Evolutionary conservation across 2,888 invertebrate species (phyloP).

Genomic region (Formica aserva): DNA sequence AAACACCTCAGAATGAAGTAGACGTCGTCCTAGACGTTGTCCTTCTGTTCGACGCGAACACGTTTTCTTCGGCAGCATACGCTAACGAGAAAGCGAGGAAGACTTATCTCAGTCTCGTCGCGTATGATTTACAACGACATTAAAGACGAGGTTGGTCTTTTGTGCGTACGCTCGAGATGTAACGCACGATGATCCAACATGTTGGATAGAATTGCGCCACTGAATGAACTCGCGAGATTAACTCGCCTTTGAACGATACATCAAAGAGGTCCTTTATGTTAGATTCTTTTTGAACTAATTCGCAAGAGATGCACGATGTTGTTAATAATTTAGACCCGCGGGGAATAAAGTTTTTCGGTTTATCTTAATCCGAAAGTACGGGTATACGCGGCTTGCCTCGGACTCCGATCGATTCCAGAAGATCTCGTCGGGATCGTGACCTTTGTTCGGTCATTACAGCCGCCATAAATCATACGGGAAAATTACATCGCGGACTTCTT

Average conservation of each 20-base stretch:
- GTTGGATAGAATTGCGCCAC: conserved; percentile 5
- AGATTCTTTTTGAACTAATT: conserved; percentile 14
- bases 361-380: conserved; percentile 43
- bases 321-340: not conserved
- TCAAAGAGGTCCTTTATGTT: not conserved
- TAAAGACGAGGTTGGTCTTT: conserved; percentile 30
- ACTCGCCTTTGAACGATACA: not conserved
- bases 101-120: conserved; percentile 30
- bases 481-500: conserved; percentile 78
- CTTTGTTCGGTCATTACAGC: conserved; percentile 79
- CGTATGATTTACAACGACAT: conserved; percentile 44
- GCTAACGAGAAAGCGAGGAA: conserved; percentile 25
- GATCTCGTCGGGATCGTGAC: conserved; percentile 78
- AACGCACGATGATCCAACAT: not conserved
- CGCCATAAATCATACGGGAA: conserved; percentile 79
- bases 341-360: conserved; percentile 51
- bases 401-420: conserved; percentile 73
- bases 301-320: not conserved
- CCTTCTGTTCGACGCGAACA: conserved; percentile 36
- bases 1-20: conserved; percentile 57
- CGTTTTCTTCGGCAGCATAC: conserved; percentile 51
- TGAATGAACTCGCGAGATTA: not conserved
- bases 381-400: conserved; percentile 37
- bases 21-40: conserved; percentile 65
- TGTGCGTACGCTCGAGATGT: conserved; percentile 2